Percentiles rank a stretch among this genome's conserved stretches.
These are phyloP conservation scores for Brachyhypopomus occidentalis DNA, from an alignment of 2,113 vertebrate species.

Conservation along the genomic window DNA sequence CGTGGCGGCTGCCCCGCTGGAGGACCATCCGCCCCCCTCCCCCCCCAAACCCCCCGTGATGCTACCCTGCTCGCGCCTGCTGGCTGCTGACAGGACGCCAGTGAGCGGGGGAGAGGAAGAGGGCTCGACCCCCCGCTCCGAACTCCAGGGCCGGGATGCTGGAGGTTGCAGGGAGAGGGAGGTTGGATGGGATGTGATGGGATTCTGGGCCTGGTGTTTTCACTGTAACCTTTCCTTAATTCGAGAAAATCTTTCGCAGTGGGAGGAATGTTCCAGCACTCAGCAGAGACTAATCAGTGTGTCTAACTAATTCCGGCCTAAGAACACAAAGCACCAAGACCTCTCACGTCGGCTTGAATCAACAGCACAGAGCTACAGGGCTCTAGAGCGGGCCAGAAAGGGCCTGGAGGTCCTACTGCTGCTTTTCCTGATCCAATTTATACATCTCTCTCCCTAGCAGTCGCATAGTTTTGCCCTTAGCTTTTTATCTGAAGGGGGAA, in stretches of 20 bases:
- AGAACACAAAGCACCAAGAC: slow-evolving; percentile 33
- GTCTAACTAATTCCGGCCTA: slow-evolving; percentile 49
- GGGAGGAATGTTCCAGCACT: slow-evolving; percentile 49
- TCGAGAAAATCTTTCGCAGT: slow-evolving; percentile 47
- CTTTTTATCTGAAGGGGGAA: slow-evolving; percentile 27
- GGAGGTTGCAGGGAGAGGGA: slow-evolving; percentile 10
- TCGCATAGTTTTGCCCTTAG: slow-evolving; percentile 34
- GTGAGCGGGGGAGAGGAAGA: neutral
- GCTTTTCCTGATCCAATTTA: slow-evolving; percentile 23
- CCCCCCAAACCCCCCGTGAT: neutral
- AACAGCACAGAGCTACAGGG: slow-evolving; percentile 17
- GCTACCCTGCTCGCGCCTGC: neutral
- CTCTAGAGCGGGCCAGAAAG: slow-evolving; percentile 1
- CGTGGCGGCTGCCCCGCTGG: slow-evolving; percentile 6
- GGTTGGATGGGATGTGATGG: slow-evolving; percentile 14
- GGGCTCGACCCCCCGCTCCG: neutral
- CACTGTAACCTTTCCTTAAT: slow-evolving; percentile 49
- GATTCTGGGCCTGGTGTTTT: slow-evolving; percentile 40
- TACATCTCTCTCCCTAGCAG: slow-evolving; percentile 20
- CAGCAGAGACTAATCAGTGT: slow-evolving; percentile 46
- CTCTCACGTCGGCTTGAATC: slow-evolving; percentile 39
- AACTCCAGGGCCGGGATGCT: slow-evolving; percentile 12
- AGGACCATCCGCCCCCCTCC: neutral
- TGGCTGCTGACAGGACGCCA: slow-evolving; percentile 30
- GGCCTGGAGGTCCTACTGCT: slow-evolving; percentile 7